A percentile compares a stretch with the other conserved stretches of the same genome.
These are phyloP conservation scores for Mormyrops attenuatus DNA, from an alignment of 2,797 vertebrate species.

Conservation along the genomic window DNA sequence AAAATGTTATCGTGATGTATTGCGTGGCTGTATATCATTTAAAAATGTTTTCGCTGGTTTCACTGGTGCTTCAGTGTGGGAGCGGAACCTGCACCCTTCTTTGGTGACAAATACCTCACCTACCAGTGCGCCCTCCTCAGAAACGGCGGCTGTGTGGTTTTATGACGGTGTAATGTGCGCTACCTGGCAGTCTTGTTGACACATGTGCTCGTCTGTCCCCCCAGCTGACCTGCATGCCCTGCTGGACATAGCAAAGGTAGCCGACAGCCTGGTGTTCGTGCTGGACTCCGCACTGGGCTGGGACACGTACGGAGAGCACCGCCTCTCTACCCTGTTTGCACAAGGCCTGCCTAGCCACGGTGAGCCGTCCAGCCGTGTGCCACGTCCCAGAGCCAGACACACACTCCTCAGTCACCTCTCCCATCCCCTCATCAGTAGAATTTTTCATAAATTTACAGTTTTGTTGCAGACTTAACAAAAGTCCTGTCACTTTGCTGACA, in stretches of 20 bases:
- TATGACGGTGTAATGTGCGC: background rate
- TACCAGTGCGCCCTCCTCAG: background rate
- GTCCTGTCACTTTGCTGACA: background rate
- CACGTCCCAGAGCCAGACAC: background rate
- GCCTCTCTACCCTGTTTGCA: slow-evolving; percentile 90
- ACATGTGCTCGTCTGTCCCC: slow-evolving; percentile 19
- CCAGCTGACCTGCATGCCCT: slow-evolving; percentile 79
- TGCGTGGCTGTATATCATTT: background rate
- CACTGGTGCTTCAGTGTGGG: background rate
- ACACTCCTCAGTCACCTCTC: background rate
- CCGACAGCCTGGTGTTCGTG: slow-evolving; percentile 85
- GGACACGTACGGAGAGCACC: slow-evolving; percentile 84
- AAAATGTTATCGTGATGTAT: background rate
- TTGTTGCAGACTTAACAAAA: background rate
- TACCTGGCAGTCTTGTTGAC: background rate
- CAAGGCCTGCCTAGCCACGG: slow-evolving; percentile 89
- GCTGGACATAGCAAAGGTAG: slow-evolving; percentile 86
- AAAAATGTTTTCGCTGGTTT: background rate
- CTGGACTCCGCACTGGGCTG: slow-evolving; percentile 80
- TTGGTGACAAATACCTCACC: background rate
- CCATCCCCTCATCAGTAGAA: background rate
- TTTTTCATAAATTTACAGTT: background rate
- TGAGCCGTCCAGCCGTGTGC: slow-evolving; percentile 47
- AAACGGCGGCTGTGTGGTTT: background rate
- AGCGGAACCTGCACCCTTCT: background rate